phyloP scores from a whole-genome alignment of 1,140 invertebrate species.

The Nylanderia fulva region DNA sequence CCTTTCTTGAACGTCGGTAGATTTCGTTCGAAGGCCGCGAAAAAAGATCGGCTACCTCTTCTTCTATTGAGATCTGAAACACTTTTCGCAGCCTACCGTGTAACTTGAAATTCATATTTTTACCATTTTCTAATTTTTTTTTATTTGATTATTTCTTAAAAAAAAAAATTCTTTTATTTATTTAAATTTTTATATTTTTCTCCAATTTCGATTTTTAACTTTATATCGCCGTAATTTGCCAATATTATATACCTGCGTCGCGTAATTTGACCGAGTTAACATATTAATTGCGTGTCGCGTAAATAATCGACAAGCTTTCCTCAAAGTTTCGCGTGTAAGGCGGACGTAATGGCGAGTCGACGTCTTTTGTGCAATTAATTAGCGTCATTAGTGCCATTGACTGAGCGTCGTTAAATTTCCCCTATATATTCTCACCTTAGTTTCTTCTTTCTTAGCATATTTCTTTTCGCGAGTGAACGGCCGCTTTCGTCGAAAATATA shows the following conservation, averaged over 20 bases:
- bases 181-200: not conserved
- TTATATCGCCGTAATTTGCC: not conserved
- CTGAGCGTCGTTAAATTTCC: conserved; percentile 78
- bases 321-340: conserved; percentile 75
- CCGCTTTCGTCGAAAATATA: conserved; percentile 68
- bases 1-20: not conserved
- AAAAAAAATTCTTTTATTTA: not conserved
- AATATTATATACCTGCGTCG: conserved; percentile 11
- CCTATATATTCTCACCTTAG: conserved; percentile 43
- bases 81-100: not conserved
- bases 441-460: conserved; percentile 8
- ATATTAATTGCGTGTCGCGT: conserved; percentile 48
- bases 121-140: not conserved
- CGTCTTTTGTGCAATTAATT: conserved; percentile 82
- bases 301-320: conserved; percentile 61
- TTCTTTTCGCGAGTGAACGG: conserved; percentile 64
- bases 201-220: conserved; percentile 6
- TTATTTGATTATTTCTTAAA: not conserved
- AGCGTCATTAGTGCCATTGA: conserved; percentile 82
- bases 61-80: not conserved
- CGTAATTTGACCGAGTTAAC: conserved; percentile 45
- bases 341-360: conserved; percentile 76
- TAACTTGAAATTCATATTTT: not conserved
- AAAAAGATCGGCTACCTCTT: not conserved
- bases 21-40: conserved; percentile 1